Percentiles rank a stretch among this genome's conserved stretches.
These are phyloP conservation scores for Lycorma delicatula DNA, from an alignment of 1,140 invertebrate genomes.

Conservation along the genomic window DNA sequence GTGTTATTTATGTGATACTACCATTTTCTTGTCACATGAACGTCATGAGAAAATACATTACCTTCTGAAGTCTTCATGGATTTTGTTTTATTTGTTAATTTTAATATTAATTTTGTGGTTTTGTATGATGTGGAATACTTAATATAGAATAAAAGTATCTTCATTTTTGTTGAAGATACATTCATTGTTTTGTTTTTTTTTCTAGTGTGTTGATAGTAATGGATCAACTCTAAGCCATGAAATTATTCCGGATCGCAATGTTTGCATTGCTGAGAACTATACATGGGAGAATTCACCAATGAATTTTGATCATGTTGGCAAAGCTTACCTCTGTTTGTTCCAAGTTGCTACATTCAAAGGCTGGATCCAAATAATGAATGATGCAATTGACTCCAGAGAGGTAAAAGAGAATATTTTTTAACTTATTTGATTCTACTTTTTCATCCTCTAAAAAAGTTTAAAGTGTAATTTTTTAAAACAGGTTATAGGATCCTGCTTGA, in stretches of 20 bases:
- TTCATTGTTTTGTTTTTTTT: constrained; percentile 27
- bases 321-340: constrained; percentile 94
- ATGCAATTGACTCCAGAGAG: constrained; percentile 91
- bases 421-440: too few species aligned
- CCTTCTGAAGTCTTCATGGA: too few species aligned
- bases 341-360: constrained; percentile 98
- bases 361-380: constrained; percentile 95
- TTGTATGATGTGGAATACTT: neutral
- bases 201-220: constrained; percentile 78
- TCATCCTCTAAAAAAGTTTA: too few species aligned
- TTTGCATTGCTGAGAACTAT: constrained; percentile 78
- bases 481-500: too few species aligned
- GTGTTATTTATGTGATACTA: too few species aligned
- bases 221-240: constrained; percentile 70
- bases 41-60: too few species aligned
- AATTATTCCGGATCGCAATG: constrained; percentile 75
- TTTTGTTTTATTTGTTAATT: too few species aligned
- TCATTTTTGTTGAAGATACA: too few species aligned
- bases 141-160: neutral
- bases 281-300: constrained; percentile 95
- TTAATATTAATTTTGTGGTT: constrained; percentile 1
- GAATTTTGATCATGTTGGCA: constrained; percentile 97
- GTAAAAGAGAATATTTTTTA: too few species aligned
- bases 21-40: too few species aligned
- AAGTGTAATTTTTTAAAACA: too few species aligned